Evolutionary conservation across 2,113 vertebrate genomes (phyloP).

Genomic region (Amphiprion percula): DNA sequence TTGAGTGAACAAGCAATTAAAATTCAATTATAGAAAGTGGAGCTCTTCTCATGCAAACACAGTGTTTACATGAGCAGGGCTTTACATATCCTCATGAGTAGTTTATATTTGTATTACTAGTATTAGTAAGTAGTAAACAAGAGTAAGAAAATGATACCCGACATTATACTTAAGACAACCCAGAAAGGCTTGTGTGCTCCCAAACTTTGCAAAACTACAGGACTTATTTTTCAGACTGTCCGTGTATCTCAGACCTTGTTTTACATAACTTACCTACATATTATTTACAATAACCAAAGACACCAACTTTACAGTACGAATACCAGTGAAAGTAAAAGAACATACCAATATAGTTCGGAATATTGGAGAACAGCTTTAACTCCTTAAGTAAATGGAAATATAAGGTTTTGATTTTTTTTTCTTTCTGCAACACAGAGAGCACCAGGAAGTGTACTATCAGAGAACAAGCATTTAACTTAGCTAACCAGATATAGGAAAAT

Average conservation of each 20-base stretch:
- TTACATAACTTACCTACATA: slow-evolving; percentile 2
- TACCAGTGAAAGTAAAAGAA: no score
- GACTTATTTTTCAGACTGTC: background rate
- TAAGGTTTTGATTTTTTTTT: background rate
- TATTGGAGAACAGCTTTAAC: background rate
- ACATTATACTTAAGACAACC: background rate
- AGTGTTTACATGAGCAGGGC: background rate
- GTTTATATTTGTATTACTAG: background rate
- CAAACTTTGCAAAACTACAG: background rate
- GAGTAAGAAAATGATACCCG: no score
- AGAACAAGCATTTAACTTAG: background rate
- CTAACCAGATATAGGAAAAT: background rate
- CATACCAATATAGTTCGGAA: no score
- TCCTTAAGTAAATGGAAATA: background rate
- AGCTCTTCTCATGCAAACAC: background rate
- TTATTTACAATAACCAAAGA: background rate
- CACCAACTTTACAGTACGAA: background rate
- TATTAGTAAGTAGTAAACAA: no score
- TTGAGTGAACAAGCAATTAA: background rate
- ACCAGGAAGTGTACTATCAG: background rate
- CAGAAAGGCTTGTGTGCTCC: background rate
- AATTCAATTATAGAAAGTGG: background rate
- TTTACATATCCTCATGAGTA: background rate
- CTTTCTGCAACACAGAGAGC: background rate
- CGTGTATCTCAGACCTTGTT: slow-evolving; percentile 2